Percentiles rank a stretch among this genome's conserved stretches.
Evolutionary conservation across 2,888 invertebrate species (phyloP).

Genomic region (Drosophila phalerata): DNA sequence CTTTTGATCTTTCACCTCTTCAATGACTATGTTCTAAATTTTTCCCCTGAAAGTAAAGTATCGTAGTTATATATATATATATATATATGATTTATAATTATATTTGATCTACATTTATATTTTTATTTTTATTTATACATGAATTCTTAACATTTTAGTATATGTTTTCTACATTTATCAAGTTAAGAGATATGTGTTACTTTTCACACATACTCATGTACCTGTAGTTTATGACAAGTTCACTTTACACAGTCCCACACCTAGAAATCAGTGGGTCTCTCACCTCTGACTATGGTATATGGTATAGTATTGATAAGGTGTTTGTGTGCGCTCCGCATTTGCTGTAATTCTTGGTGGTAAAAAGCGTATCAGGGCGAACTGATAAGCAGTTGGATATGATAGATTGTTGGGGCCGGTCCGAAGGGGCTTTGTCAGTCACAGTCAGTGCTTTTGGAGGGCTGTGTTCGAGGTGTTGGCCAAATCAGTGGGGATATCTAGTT

Average conservation of each 20-base stretch:
- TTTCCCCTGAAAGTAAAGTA: background rate
- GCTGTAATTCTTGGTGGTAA: constrained; percentile 35
- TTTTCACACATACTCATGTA: background rate
- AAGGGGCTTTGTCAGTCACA: constrained; percentile 7
- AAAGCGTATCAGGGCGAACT: constrained; percentile 34
- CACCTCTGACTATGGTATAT: background rate
- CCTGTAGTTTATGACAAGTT: background rate
- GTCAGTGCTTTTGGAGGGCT: constrained; percentile 1
- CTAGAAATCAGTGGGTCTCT: constrained; percentile 8
- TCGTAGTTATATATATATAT: too few relatives aligned
- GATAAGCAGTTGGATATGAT: constrained; percentile 37
- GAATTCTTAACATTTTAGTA: background rate
- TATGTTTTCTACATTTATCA: background rate
- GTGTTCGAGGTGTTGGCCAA: background rate
- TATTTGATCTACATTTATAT: background rate
- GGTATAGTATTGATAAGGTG: constrained; percentile 39
- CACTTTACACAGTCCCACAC: background rate
- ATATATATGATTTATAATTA: background rate
- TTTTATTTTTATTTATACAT: background rate
- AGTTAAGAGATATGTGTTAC: background rate
- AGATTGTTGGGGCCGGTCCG: constrained; percentile 5
- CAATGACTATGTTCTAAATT: background rate
- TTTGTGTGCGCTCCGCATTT: constrained; percentile 24
- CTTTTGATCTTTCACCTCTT: background rate
- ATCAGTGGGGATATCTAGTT: constrained; percentile 35